Percentiles rank a stretch among this genome's conserved stretches.
These are phyloP conservation scores for Pseudanteris insignis DNA, from an alignment of 2,888 invertebrate species.

Conservation along the genomic window DNA sequence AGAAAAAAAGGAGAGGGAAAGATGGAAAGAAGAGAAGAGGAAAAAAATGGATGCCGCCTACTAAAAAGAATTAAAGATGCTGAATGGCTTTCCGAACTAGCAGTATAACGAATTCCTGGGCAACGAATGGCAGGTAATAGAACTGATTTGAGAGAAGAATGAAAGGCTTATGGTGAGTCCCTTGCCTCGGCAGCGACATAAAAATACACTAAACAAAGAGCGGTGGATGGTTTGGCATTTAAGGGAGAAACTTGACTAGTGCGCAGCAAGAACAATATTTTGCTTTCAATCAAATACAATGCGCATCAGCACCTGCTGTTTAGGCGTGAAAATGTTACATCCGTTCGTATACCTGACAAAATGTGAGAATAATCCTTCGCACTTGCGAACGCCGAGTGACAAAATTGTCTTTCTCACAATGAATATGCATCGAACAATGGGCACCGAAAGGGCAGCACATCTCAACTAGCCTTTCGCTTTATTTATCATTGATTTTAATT, in stretches of 20 bases:
- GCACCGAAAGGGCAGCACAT: too few species aligned
- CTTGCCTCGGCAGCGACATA: conserved; percentile 47
- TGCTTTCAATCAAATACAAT: conserved; percentile 53
- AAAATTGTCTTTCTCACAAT: conserved; percentile 9
- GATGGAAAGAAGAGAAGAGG: too few species aligned
- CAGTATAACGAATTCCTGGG: conserved; percentile 44
- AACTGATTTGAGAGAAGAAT: conserved; percentile 50
- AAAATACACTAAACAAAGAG: conserved; percentile 56
- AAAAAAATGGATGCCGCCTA: conserved; percentile 39
- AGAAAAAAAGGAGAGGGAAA: too few species aligned
- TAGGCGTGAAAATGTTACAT: conserved; percentile 44
- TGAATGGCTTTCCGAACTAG: conserved; percentile 38
- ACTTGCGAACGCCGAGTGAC: conserved; percentile 22
- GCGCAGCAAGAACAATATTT: conserved; percentile 59
- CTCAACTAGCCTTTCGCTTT: too few species aligned
- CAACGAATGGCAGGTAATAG: conserved; percentile 41
- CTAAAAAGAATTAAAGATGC: conserved; percentile 35
- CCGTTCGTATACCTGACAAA: conserved; percentile 35
- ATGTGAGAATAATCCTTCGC: conserved; percentile 25
- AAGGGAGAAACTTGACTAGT: conserved; percentile 47
- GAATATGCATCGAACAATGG: background rate
- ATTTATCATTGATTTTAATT: conserved; percentile 1
- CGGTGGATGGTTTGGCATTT: conserved; percentile 49
- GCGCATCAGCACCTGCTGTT: conserved; percentile 54
- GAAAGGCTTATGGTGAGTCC: conserved; percentile 56